Percentiles rank a stretch among this genome's conserved stretches.
Evolutionary conservation across 2,113 vertebrate species (phyloP).

Genomic region (Miniopterus natalensis): DNA sequence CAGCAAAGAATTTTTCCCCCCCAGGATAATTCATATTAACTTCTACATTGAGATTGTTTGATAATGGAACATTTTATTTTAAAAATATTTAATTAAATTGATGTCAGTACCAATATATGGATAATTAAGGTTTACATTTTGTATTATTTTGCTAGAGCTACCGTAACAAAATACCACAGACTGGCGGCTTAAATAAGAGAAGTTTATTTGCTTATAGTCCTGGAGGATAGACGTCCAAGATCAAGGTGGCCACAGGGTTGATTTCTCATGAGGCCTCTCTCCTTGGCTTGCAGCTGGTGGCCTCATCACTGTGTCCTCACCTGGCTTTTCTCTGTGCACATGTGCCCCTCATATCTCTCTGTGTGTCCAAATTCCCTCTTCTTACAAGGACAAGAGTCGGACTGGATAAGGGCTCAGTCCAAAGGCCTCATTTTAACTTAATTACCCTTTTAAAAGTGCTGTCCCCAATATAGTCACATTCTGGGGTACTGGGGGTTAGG

Average conservation of each 20-base stretch:
- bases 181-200: background rate
- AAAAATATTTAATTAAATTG: constrained; percentile 18
- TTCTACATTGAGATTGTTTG: background rate
- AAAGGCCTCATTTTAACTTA: background rate
- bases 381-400: background rate
- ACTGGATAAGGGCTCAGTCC: background rate
- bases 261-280: background rate
- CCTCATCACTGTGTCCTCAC: background rate
- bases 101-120: background rate
- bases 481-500: background rate
- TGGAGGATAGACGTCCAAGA: background rate
- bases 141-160: background rate
- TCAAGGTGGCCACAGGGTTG: background rate
- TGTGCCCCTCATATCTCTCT: background rate
- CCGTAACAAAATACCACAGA: background rate
- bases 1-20: background rate
- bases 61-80: constrained; percentile 43
- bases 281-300: no score
- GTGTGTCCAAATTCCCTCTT: background rate
- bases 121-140: background rate
- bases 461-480: background rate
- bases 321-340: background rate
- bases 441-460: background rate
- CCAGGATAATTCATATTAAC: background rate
- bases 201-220: background rate